A percentile compares a stretch with the other conserved stretches of the same genome.
Conservation (phyloP, 2,113 vertebrate genomes). For the Acinonyx jubatus region DNA sequence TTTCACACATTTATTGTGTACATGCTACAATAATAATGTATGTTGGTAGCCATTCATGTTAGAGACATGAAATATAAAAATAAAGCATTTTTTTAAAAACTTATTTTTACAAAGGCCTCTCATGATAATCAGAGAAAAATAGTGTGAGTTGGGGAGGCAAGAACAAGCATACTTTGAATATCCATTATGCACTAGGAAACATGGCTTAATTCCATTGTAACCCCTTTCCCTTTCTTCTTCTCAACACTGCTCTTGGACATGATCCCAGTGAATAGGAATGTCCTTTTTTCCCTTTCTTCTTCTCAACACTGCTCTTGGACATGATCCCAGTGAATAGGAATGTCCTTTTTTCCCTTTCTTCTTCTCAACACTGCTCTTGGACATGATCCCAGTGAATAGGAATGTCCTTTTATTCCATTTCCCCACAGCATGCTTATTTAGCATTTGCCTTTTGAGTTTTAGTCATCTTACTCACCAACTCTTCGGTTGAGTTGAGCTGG, state of each 20-base stretch:
- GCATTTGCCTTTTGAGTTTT: background rate
- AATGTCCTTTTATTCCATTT: background rate
- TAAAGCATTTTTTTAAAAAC: background rate
- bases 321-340: background rate
- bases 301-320: background rate
- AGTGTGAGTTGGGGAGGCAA: background rate
- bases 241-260: background rate
- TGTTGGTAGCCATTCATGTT: background rate
- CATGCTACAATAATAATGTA: background rate
- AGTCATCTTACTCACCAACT: conserved; percentile 88
- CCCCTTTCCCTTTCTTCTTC: background rate
- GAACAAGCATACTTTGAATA: background rate
- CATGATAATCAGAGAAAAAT: background rate
- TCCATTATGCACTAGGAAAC: background rate
- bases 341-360: background rate
- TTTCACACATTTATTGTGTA: background rate
- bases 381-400: background rate
- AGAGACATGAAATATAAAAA: background rate
- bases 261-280: background rate
- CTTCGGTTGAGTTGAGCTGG: conserved; percentile 93
- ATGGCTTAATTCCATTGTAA: background rate
- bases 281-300: background rate
- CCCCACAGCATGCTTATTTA: background rate
- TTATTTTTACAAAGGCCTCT: background rate
- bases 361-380: background rate